Evolutionary conservation across 2,113 vertebrate species (phyloP).

Genomic region (Notarius lentiginosus): DNA sequence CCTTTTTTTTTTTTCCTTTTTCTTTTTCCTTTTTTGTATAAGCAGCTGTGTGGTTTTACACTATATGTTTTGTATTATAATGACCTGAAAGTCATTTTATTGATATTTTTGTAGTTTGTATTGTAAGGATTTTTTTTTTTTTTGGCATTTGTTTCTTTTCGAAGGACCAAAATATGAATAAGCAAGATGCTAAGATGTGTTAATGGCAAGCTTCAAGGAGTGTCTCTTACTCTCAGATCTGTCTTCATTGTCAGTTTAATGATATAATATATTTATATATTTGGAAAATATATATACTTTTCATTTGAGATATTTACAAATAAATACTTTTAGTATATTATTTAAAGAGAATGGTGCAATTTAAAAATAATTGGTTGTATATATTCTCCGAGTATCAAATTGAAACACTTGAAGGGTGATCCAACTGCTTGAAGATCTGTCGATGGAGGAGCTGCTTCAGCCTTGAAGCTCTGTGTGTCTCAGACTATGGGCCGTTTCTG

Average conservation of each 20-base stretch:
- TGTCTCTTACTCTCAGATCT: constrained; percentile 82
- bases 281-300: constrained; percentile 77
- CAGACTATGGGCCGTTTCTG: constrained; percentile 52
- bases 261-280: constrained; percentile 87
- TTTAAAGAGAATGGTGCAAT: constrained; percentile 73
- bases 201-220: constrained; percentile 61
- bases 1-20: background rate
- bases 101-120: constrained; percentile 51
- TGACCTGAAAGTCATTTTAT: constrained; percentile 48
- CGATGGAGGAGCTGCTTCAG: constrained; percentile 31
- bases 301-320: constrained; percentile 81
- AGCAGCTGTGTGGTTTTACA: constrained; percentile 50
- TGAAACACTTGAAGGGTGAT: constrained; percentile 46
- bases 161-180: constrained; percentile 72
- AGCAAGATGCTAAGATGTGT: constrained; percentile 63
- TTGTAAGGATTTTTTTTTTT: constrained; percentile 22
- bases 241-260: constrained; percentile 78
- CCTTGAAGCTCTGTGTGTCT: background rate
- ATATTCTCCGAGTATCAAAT: constrained; percentile 73
- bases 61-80: constrained; percentile 54
- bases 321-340: constrained; percentile 76
- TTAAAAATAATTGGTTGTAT: constrained; percentile 71
- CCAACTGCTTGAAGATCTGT: constrained; percentile 15
- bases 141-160: constrained; percentile 44
- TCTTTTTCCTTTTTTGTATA: constrained; percentile 32